Percentiles rank a stretch among this genome's conserved stretches.
Evolutionary conservation across 2,888 invertebrate species (phyloP).

Genomic region (Phania funesta): DNA sequence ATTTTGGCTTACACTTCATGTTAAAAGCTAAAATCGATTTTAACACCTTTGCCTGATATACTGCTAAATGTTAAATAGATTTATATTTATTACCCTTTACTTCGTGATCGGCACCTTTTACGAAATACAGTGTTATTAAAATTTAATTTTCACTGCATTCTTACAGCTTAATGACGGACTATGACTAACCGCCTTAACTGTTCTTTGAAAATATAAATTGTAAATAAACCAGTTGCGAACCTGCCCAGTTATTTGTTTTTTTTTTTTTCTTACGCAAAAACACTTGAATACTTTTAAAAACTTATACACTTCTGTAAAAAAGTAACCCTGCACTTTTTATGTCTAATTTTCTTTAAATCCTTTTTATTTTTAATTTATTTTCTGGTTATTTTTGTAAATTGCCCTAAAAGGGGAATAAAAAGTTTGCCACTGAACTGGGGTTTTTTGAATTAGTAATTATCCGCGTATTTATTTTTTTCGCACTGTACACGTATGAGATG

Average conservation of each 20-base stretch:
- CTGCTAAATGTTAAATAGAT: too few species aligned
- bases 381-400: neutral
- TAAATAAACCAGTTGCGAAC: slow-evolving; percentile 27
- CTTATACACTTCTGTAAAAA: neutral
- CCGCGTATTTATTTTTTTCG: too few species aligned
- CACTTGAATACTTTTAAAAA: neutral
- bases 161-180: neutral
- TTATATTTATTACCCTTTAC: neutral
- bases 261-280: neutral
- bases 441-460: too few species aligned
- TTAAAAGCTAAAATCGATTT: too few species aligned
- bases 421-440: too few species aligned
- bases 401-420: neutral
- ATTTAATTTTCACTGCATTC: neutral
- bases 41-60: too few species aligned
- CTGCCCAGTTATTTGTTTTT: slow-evolving; percentile 6
- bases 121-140: neutral
- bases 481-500: too few species aligned
- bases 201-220: neutral
- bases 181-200: neutral
- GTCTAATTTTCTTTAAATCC: neutral
- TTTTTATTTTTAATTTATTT: neutral
- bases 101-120: neutral
- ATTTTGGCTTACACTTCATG: too few species aligned
- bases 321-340: neutral